phyloP scores from a whole-genome alignment of 2,113 vertebrate species.

The Oenanthe oenanthe region DNA sequence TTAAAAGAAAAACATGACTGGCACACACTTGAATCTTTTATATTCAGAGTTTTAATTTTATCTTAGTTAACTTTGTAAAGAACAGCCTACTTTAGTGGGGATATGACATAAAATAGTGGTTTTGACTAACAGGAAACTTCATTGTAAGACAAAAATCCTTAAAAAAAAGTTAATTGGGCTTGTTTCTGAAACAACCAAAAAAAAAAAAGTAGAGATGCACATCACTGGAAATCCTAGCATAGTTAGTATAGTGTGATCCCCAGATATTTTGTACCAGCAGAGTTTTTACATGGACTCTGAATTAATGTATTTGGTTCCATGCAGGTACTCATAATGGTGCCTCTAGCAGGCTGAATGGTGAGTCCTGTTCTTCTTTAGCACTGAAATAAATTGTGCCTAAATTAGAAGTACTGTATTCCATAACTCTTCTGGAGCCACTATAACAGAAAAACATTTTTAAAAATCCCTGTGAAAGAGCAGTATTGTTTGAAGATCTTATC shows the following conservation, averaged over 20 bases:
- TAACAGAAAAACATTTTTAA: neutral
- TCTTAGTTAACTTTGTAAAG: conserved; percentile 45
- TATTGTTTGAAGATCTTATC: neutral
- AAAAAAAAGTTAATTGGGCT: neutral
- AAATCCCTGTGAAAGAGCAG: neutral
- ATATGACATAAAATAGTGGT: neutral
- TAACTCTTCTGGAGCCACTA: neutral
- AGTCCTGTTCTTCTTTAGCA: neutral
- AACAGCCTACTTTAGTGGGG: neutral
- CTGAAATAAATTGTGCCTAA: neutral
- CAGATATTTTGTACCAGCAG: neutral
- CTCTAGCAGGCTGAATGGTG: neutral
- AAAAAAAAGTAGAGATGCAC: neutral
- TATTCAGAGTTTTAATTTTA: conserved; percentile 66
- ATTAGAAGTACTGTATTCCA: neutral
- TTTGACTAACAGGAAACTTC: neutral
- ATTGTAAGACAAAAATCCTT: neutral
- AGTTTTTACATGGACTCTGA: neutral
- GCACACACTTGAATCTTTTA: conserved; percentile 6
- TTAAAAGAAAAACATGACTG: conserved; percentile 66
- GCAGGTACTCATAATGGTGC: neutral
- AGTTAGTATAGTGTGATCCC: neutral
- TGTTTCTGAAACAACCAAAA: neutral
- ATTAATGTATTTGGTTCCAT: neutral
- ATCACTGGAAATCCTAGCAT: neutral